Evolutionary conservation across 2,797 vertebrate genomes (phyloP), one percentile per base, ranked within the genome.

Genomic region (Diplodus puntazzo): DNA sequence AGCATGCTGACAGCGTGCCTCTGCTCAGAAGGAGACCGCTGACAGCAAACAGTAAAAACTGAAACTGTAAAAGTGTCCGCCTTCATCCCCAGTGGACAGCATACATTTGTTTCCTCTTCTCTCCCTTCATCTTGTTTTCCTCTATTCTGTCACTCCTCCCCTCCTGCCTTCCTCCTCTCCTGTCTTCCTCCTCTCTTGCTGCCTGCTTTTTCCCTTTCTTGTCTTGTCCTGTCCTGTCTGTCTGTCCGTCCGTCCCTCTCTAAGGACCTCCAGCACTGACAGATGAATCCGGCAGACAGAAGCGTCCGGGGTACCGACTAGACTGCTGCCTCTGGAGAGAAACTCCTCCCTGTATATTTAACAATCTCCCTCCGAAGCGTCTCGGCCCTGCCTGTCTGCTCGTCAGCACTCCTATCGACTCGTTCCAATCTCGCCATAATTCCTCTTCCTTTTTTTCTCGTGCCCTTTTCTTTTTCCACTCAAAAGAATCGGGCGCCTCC

Each of bases 211-310:
- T 68, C 60, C 64, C 11, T 62, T 59, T 27, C n/a, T n/a, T 30
- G 60, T 48, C 34, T 62, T 30, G 18, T 73, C 59, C 54, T 5
- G 1, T 69, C 34, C 58, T 49, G 34, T 45, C 63, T 53, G 70
- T 60, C 75, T 57, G 25, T 52, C 71, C 16, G 30, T 74, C 72
- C 20, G 18, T 74, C 30, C 23, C 76, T 84, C 72, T 84, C 79
- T 43, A 4, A 77, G 75, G 84, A 79, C 58, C 18, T 69, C 58
- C 25, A 12, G 54, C 78, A 3, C 61, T 84, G 90, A 87, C 82
- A 66, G 81, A 83, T 85, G 80, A 76, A 81, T 82, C 80, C 74
- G 58, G 73, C 73, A 63, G 83, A 78, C 69, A 42, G 74, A 77
- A 39, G 71, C 65, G 74, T 86, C 68, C 8, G 10, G 75, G 82